phyloP scores from a whole-genome alignment of 2,113 vertebrate genomes.

The Etia nguti region DNA sequence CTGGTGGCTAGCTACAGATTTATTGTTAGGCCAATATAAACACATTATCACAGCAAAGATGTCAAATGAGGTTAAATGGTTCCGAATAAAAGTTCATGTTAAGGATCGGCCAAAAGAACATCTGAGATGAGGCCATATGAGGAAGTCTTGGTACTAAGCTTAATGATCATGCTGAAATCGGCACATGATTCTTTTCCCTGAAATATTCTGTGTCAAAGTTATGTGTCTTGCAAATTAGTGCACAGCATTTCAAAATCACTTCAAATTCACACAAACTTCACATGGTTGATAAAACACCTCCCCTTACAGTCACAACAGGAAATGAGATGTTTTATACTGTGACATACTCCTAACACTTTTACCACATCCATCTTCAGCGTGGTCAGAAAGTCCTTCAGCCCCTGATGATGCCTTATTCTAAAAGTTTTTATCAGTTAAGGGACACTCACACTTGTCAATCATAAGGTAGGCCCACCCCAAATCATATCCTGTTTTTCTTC shows the following conservation, averaged over 20 bases:
- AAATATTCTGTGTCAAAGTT: neutral
- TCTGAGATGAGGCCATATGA: neutral
- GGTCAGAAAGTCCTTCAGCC: neutral
- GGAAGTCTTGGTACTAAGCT: neutral
- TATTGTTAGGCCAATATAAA: neutral
- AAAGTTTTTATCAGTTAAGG: neutral
- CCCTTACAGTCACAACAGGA: neutral
- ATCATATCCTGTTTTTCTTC: neutral
- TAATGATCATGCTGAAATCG: neutral
- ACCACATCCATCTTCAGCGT: fast-evolving
- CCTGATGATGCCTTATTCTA: too few relatives aligned
- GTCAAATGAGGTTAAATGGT: neutral
- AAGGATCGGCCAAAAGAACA: neutral
- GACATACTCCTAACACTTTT: neutral
- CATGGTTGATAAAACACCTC: neutral
- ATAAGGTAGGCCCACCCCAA: fast-evolving
- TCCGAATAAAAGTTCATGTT: neutral
- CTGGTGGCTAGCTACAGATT: fast-evolving
- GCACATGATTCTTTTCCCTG: neutral
- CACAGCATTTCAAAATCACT: neutral
- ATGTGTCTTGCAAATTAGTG: neutral
- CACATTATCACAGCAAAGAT: fast-evolving
- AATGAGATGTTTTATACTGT: neutral
- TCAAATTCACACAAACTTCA: too few relatives aligned
- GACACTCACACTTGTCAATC: neutral